These are phyloP conservation scores for Zeus faber DNA, from an alignment of 2,113 vertebrate species.

Conservation along the genomic window DNA sequence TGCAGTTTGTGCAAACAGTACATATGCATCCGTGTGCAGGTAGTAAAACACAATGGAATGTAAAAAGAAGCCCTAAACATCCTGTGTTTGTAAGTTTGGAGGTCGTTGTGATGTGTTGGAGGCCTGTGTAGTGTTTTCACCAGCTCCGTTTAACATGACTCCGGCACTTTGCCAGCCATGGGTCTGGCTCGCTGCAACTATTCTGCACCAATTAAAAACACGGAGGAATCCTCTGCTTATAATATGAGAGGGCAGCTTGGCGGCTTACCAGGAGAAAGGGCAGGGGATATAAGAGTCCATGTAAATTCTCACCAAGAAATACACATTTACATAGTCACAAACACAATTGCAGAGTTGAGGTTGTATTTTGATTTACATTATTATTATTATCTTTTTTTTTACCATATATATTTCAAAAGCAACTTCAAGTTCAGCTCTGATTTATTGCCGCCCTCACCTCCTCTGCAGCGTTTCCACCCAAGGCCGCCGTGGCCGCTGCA, in stretches of 20 bases:
- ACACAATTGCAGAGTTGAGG: background rate
- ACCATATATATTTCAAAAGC: too few relatives aligned
- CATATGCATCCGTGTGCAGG: slow-evolving; percentile 9
- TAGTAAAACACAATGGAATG: too few relatives aligned
- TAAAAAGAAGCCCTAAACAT: too few relatives aligned
- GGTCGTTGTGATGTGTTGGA: slow-evolving; percentile 35
- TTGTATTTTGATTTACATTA: background rate
- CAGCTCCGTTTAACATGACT: slow-evolving; percentile 49
- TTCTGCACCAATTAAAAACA: slow-evolving; percentile 71
- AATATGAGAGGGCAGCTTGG: slow-evolving; percentile 42
- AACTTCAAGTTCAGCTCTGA: too few relatives aligned
- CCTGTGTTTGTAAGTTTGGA: too few relatives aligned
- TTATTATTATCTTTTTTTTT: too few relatives aligned
- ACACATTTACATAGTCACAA: too few relatives aligned
- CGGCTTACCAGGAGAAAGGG: slow-evolving; percentile 12
- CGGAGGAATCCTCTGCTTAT: slow-evolving; percentile 65
- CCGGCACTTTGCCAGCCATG: slow-evolving; percentile 44
- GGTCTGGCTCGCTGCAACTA: slow-evolving; percentile 29
- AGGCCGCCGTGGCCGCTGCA: slow-evolving; percentile 44
- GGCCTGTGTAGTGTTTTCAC: slow-evolving; percentile 62
- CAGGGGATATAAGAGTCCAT: background rate
- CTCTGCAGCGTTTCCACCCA: slow-evolving; percentile 42
- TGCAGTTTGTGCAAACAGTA: background rate
- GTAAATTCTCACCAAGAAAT: too few relatives aligned
- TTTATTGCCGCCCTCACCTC: too few relatives aligned